Percentiles rank a stretch among this genome's conserved stretches.
Conservation (phyloP, 2,888 invertebrate species). For the Noctuana brunneofusca region DNA sequence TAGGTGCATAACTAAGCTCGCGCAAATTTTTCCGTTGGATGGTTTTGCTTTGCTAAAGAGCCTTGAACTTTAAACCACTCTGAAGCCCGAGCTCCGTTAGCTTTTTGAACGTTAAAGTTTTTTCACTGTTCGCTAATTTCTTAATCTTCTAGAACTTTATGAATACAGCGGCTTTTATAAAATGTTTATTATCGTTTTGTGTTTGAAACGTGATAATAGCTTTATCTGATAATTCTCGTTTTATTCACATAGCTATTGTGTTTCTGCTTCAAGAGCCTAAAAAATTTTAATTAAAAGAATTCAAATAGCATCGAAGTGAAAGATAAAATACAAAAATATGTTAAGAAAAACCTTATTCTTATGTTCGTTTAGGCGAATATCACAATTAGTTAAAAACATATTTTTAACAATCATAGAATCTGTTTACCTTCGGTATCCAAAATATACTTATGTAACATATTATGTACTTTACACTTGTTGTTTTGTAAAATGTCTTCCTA, state of each 20-base stretch:
- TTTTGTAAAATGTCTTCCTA: constrained; percentile 19
- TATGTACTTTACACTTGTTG: constrained; percentile 11
- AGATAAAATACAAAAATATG: constrained; percentile 5
- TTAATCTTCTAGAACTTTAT: constrained; percentile 28
- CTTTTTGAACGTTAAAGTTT: constrained; percentile 23
- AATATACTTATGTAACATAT: neutral
- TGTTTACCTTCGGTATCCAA: neutral
- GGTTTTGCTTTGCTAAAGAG: constrained; percentile 10
- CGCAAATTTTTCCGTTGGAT: neutral
- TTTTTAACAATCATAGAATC: neutral
- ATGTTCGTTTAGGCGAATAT: neutral
- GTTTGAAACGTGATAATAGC: constrained; percentile 23
- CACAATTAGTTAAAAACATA: no score
- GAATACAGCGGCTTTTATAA: constrained; percentile 21
- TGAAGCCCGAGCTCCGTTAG: constrained; percentile 7
- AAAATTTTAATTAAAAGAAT: constrained; percentile 16
- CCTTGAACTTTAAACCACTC: constrained; percentile 23
- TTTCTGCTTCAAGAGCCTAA: neutral
- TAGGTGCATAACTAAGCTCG: neutral
- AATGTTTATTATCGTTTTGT: constrained; percentile 26
- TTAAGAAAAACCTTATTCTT: constrained; percentile 1
- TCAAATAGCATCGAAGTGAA: neutral
- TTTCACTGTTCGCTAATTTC: constrained; percentile 29
- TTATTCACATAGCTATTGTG: constrained; percentile 13
- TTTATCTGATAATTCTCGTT: constrained; percentile 22